Evolutionary conservation across 2,888 invertebrate genomes (phyloP), one percentile per base, ranked within the genome.

Genomic region (Platerodrilus igneus): DNA sequence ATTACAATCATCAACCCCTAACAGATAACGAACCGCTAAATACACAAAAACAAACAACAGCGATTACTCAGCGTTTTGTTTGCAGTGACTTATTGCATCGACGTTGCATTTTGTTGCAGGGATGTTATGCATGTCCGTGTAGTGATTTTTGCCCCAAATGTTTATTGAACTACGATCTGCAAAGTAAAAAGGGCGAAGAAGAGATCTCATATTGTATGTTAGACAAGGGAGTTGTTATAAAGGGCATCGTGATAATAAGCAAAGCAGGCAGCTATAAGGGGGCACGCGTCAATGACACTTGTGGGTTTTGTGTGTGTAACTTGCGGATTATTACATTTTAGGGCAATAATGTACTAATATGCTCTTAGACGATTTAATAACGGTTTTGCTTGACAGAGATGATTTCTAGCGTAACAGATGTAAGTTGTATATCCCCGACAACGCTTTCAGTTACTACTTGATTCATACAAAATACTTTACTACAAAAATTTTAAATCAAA

Each of bases 21-120:
- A 50, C 48, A 38, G 53, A 55, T 55, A 53, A 50, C 52, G 48
- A 55, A 55, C 52, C 48, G 50, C 52, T 47, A 51, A 39, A 43
- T 31, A 40, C 43, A 55, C 51, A 48, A 51, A 49, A 50, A 47
- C 47, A 36, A 37, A 41, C n/a, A n/a, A n/a, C n/a, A n/a, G n/a
- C 32, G 40, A 35, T 45, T 45, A 51, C 48, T 50, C 49, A 50
- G 53, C 48, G 40, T 29, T 49, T 48, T 38, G 27, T 20, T 32
- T 38, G n/a, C n/a, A 31, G 40, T 52, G 48, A 51, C 47, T 50
- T 51, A 48, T 43, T 29, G 40, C 28, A 32, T 15, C 21, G 36
- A 29, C 19, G 37, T 22, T 29, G 37, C 33, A 29, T 28, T 30
- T 30, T 21, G 40, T 45, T 42, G 37, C 27, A 29, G 39, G 42